phyloP scores from a whole-genome alignment of 92 coral and sea anemone species.

The Umimayanthus kanabou region DNA sequence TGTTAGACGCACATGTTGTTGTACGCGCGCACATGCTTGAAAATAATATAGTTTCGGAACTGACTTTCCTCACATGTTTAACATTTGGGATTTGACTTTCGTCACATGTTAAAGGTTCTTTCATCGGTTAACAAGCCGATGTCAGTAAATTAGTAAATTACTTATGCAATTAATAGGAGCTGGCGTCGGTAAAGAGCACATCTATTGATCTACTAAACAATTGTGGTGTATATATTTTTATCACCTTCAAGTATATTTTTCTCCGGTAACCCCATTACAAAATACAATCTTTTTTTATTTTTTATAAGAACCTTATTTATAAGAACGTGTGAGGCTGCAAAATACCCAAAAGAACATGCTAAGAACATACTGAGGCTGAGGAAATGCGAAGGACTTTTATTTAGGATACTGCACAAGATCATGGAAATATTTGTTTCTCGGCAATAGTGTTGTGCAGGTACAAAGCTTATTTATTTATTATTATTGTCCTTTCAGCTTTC shows the following conservation, averaged over 20 bases:
- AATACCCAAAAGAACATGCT: no score
- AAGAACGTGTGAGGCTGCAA: no score
- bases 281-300: no score
- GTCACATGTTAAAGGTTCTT: neutral
- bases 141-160: neutral
- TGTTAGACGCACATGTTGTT: neutral
- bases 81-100: neutral
- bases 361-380: no score
- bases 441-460: no score
- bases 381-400: no score
- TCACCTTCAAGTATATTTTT: neutral
- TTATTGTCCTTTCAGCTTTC: no score
- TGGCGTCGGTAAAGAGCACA: neutral
- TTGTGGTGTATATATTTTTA: neutral
- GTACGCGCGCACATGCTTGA: neutral
- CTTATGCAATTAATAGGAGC: neutral
- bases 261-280: neutral
- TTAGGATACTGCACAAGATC: no score
- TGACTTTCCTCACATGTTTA: neutral
- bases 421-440: no score
- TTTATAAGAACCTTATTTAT: no score
- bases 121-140: neutral
- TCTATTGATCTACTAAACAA: neutral
- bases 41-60: neutral
- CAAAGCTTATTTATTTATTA: no score